phyloP scores from a whole-genome alignment of 2,888 invertebrate species.

The Cephalotes varians region DNA sequence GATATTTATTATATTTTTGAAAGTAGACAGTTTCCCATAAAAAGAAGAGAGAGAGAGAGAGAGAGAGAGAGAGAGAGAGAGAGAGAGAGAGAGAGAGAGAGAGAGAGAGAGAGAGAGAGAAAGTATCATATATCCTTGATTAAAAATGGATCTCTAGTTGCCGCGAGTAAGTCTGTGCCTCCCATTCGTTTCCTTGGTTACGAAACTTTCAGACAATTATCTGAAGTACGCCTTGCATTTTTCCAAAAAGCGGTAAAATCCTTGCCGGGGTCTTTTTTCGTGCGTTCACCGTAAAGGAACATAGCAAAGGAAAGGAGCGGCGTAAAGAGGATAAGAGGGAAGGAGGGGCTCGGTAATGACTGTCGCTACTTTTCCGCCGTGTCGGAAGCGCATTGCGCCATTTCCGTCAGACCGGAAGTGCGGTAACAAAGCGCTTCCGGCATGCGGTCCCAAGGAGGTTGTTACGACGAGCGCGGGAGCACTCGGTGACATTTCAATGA shows the following conservation, averaged over 20 bases:
- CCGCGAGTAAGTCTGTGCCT: background rate
- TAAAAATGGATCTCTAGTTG: conserved; percentile 31
- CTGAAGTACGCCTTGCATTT: conserved; percentile 36
- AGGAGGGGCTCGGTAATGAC: conserved; percentile 72
- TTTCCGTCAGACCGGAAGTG: conserved; percentile 79
- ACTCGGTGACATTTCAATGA: conserved; percentile 81
- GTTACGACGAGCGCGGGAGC: conserved; percentile 66
- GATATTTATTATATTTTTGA: conserved; percentile 15
- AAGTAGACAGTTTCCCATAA: background rate
- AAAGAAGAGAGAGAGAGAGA: background rate
- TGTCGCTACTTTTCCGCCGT: conserved; percentile 77
- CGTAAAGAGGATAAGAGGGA: conserved; percentile 52
- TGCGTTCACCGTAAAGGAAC: conserved; percentile 36
- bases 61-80: background rate
- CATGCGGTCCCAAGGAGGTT: conserved; percentile 75
- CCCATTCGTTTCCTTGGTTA: conserved; percentile 27
- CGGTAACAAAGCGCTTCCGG: conserved; percentile 80
- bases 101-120: background rate
- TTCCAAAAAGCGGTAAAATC: conserved; percentile 38
- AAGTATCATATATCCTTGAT: background rate
- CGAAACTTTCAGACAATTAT: conserved; percentile 47
- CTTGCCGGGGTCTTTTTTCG: conserved; percentile 31
- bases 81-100: too few species aligned
- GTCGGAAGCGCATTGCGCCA: conserved; percentile 79
- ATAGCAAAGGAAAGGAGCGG: conserved; percentile 42